Percentiles rank a stretch among this genome's conserved stretches.
These are phyloP conservation scores for Plecturocebus donacophilus DNA, from an alignment of 2,113 vertebrate genomes.

Conservation along the genomic window DNA sequence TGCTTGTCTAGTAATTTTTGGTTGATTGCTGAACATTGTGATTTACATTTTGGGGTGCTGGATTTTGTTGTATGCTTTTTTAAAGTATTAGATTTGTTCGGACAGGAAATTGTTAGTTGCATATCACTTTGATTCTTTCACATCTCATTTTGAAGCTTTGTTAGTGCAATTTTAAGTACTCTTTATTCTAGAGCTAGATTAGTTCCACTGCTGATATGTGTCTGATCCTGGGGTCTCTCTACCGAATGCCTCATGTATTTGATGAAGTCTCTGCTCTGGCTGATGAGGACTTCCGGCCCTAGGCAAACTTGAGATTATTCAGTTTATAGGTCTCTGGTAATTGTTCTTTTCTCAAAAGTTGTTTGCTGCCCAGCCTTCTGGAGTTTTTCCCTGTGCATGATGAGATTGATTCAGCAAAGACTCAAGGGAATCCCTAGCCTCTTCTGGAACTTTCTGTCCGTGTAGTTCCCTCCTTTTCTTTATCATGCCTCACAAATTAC, in stretches of 20 bases:
- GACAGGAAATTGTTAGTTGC: background rate
- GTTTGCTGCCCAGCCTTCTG: background rate
- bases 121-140: background rate
- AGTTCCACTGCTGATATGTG: background rate
- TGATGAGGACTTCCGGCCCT: background rate
- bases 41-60: background rate
- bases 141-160: background rate
- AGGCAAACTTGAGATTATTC: background rate
- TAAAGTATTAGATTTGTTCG: background rate
- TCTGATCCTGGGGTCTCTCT: background rate
- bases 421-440: background rate
- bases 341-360: background rate
- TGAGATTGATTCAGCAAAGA: background rate
- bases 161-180: background rate
- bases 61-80: background rate
- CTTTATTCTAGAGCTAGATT: background rate
- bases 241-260: rapidly evolving
- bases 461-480: background rate
- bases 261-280: background rate
- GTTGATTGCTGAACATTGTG: background rate
- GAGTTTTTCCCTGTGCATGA: background rate
- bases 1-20: background rate
- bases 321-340: background rate
- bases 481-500: background rate
- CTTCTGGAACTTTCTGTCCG: background rate